Conservation (phyloP, 1,140 invertebrate species). For the Lordiphosa collinella region DNA sequence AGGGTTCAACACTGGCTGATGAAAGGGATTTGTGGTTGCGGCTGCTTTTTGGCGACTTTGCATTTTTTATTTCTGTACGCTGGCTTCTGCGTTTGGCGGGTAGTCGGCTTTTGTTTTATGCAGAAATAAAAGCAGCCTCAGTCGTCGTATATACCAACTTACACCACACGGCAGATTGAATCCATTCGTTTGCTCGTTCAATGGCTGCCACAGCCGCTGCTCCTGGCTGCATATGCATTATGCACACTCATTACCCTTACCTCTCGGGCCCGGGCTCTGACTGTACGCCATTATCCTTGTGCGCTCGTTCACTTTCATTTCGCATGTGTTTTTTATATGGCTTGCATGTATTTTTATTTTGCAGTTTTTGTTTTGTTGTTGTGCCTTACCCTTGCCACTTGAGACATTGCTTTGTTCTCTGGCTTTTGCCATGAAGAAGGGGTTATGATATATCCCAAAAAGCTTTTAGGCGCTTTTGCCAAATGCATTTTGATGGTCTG, state of each 20-base stretch:
- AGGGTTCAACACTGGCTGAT: constrained; percentile 34
- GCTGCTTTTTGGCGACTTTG: constrained; percentile 71
- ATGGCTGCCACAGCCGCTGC: constrained; percentile 37
- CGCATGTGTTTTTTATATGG: constrained; percentile 35
- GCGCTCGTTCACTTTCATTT: constrained; percentile 76
- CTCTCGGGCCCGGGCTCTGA: constrained; percentile 1
- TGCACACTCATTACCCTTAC: constrained; percentile 73
- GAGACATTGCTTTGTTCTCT: constrained; percentile 75
- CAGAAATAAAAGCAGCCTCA: constrained; percentile 20
- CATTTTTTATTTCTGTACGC: constrained; percentile 41
- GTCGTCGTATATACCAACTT: constrained; percentile 13
- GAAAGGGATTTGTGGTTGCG: constrained; percentile 69
- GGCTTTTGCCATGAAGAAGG: constrained; percentile 40
- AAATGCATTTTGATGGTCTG: constrained; percentile 48
- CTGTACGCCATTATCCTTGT: constrained; percentile 65
- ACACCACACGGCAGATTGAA: constrained; percentile 56
- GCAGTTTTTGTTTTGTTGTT: constrained; percentile 29
- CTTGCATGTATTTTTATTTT: constrained; percentile 25
- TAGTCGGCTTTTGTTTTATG: constrained; percentile 68
- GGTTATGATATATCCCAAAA: constrained; percentile 60
- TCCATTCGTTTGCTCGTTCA: constrained; percentile 59
- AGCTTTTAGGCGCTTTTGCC: constrained; percentile 59
- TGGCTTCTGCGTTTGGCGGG: constrained; percentile 52
- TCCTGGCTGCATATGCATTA: constrained; percentile 61
- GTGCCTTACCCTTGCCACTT: constrained; percentile 74